A percentile compares a stretch with the other conserved stretches of the same genome.
Conservation (phyloP, 2,888 invertebrate genomes). For the Steinernema scapterisci region DNA sequence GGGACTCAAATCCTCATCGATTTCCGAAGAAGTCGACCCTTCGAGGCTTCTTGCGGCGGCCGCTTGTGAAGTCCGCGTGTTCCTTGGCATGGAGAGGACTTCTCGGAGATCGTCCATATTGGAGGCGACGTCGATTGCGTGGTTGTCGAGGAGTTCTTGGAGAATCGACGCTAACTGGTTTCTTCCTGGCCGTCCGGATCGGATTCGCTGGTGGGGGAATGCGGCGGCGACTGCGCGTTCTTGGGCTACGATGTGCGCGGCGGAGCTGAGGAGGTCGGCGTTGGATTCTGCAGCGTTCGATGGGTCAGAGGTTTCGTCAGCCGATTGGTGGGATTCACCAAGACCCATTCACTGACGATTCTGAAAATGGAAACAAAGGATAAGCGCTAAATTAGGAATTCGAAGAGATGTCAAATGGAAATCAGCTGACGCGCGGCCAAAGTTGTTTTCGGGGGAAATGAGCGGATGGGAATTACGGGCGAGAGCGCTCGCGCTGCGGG, state of each 20-base stretch:
- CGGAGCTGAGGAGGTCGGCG: constrained; percentile 4
- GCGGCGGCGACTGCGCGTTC: constrained; percentile 18
- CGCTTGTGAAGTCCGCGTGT: background rate
- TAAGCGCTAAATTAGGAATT: too few relatives aligned
- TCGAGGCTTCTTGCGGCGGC: background rate
- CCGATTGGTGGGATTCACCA: background rate
- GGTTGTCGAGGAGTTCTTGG: background rate
- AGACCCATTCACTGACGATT: background rate
- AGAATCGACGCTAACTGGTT: background rate
- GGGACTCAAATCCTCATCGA: background rate
- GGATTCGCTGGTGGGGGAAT: constrained; percentile 16
- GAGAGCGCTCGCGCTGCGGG: too few relatives aligned
- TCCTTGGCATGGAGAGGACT: background rate
- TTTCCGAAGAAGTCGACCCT: background rate
- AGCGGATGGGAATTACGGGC: too few relatives aligned
- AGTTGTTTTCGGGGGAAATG: too few relatives aligned
- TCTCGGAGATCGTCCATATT: constrained; percentile 10
- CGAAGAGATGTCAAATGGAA: too few relatives aligned
- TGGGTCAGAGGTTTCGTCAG: background rate
- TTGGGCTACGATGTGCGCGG: constrained; percentile 19
- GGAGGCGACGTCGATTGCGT: constrained; percentile 9
- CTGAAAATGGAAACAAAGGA: too few relatives aligned
- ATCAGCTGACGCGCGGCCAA: too few relatives aligned
- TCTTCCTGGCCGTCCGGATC: constrained; percentile 4
- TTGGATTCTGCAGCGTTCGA: background rate